Percentiles rank a stretch among this genome's conserved stretches.
Evolutionary conservation across 2,113 vertebrate genomes (phyloP).

Genomic region (Formicarius rufipectus): DNA sequence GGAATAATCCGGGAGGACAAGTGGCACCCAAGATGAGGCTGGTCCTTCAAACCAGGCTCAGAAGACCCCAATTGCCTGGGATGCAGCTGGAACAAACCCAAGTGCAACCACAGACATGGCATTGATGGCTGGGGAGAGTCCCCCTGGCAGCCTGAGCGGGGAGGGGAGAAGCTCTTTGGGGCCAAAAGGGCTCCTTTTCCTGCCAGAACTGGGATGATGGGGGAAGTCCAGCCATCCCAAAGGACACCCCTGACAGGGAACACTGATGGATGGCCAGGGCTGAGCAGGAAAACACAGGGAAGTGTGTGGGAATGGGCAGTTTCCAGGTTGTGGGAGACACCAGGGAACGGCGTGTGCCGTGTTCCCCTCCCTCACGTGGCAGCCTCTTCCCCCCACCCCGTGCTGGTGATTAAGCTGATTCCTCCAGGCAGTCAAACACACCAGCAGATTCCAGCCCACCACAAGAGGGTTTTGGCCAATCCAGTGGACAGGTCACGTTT

Average conservation of each 20-base stretch:
- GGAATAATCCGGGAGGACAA: neutral
- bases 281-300: neutral
- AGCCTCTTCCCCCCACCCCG: neutral
- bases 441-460: neutral
- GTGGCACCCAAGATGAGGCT: rapidly evolving
- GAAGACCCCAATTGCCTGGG: neutral
- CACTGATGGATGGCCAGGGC: rapidly evolving
- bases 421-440: neutral
- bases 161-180: too few relatives aligned
- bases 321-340: neutral
- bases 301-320: too few relatives aligned
- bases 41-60: rapidly evolving
- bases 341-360: neutral
- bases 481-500: neutral
- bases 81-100: too few relatives aligned
- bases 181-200: neutral
- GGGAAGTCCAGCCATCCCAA: neutral
- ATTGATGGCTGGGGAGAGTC: neutral
- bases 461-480: neutral
- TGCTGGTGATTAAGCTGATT: rapidly evolving
- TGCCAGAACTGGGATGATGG: rapidly evolving
- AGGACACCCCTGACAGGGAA: neutral
- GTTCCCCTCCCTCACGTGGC: neutral
- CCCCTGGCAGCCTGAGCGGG: too few relatives aligned
- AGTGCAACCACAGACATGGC: neutral